Evolutionary conservation across 1,140 invertebrate species (phyloP), one percentile per base, ranked within the genome.

Genomic region (Brevipalpus yothersi): DNA sequence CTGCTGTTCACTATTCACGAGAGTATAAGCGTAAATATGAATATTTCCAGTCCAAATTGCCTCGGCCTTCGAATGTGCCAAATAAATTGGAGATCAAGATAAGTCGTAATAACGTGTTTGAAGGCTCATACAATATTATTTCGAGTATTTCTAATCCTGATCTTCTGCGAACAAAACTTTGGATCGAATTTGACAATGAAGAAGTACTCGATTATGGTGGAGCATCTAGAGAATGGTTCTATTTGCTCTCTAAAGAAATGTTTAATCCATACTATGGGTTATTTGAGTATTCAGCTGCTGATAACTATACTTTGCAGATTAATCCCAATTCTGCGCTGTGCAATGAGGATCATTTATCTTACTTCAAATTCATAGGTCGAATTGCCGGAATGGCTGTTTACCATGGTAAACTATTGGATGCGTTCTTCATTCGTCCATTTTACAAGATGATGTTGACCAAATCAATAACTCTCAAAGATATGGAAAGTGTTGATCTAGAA

Each of bases 381-480:
- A 83, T 97, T 63, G 90, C 91, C 61, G 93, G 92, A 60, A 96
- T 98, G 91, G 93, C 94, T 58, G 88, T 97, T 10, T 97, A 93
- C 74, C 94, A 97, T 73, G 92, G 59, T 21, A 96, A 95, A 76
- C 73, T 98, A 60, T 75, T 98, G 58, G 90, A 94, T 76, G 87
- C 90, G 53, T 97, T 96, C 73, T 98, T 98, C 73, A 97, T 98
- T 73, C 82, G 93, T 69, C 93, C 93, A 64, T 97, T 97, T 75
- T 98, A 98, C 73, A 98, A 97, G 76, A 97, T 98, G 93, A 97
- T 98, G 91, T 72, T 98, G 63, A 80, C 80, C 58, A 96, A 96
- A 75, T 69, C 79, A 42, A 97, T 98, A 63, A 86, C 87, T 68
- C 73, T 98, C 11, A 85, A 88, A 71, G 93, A 97, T 71, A 96